Base-by-base conservation (phyloP, 1,140 invertebrate species). In the Hyles euphorbiae region DNA sequence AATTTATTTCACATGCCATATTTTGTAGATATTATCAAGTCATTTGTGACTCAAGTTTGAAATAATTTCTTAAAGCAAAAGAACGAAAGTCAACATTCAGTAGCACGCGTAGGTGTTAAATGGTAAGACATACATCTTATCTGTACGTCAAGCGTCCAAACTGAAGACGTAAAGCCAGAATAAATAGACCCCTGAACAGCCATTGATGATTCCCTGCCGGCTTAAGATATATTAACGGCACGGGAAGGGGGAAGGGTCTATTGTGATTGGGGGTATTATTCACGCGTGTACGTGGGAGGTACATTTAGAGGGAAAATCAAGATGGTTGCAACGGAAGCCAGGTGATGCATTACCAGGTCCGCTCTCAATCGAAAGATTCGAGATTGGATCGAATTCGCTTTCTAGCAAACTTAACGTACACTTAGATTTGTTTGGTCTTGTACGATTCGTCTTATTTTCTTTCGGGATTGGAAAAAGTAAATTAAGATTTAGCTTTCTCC, bases 301-400 rank as follows among this genome's bases (percentile, higher is more conserved):
- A 78, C 68, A 72, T 76, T 77, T 72, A 67, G 65, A 76, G 76
- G 72, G 74, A 56, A 81, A 79, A 84, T 86, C 83, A 82, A 85
- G 81, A 86, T 84, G 68, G 71, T 67, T 70, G 70, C 72, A 78
- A 80, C 81, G 80, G 81, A 84, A 87, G 84, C 75, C 67, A 74
- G 70, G 76, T 87, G 83, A 87, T 86, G 78, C 81, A 85, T 85
- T 75, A 72, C 67, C 68, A 68, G 68, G 67, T 76, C 62, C 66
- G 65, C 63, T 72, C 72, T 81, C 81, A 82, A 87, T 85, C 73
- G 78, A 67, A 53, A 69, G 72, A 73, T 74, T 50, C 43, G 66
- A 83, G 81, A 84, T 83, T 78, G 76, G 69, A 87, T 84, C 79
- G 63, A 57, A 67, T 76, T 77, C 64, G 68, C 73, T 78, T 76